Conservation (phyloP, 2,113 vertebrate genomes). For the Mormoops blainvillei region DNA sequence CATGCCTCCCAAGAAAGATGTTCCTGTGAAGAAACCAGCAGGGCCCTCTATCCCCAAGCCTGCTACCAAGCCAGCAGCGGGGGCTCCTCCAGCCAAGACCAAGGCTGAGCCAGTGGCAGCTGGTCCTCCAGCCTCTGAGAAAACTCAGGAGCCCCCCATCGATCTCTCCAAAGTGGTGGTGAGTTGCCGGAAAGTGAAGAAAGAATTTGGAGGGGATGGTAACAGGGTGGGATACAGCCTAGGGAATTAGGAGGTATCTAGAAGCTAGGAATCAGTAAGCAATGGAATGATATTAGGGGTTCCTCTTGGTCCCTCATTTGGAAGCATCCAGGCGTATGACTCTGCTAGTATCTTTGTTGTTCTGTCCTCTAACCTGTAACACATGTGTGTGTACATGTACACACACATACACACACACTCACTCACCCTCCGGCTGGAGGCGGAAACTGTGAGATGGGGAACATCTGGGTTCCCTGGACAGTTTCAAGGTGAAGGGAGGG, state of each 20-base stretch:
- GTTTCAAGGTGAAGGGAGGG: conserved; percentile 32
- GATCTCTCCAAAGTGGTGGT: conserved; percentile 80
- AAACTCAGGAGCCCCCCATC: conserved; percentile 68
- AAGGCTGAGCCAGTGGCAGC: conserved; percentile 45
- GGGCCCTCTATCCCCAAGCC: conserved; percentile 66
- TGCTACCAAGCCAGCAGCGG: conserved; percentile 63
- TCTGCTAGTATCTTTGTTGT: conserved; percentile 7
- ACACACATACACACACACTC: neutral
- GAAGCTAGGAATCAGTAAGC: neutral
- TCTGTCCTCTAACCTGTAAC: neutral
- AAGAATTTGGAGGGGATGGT: neutral
- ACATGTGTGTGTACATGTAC: neutral
- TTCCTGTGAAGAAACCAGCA: conserved; percentile 75
- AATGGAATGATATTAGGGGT: neutral
- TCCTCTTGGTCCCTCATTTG: neutral
- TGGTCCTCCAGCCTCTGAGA: neutral
- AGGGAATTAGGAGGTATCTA: neutral
- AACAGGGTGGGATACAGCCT: neutral
- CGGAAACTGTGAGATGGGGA: neutral
- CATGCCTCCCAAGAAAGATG: conserved; percentile 80
- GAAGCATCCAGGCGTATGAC: neutral
- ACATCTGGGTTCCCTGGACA: conserved; percentile 45
- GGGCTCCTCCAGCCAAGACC: conserved; percentile 49
- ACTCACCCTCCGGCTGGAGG: neutral
- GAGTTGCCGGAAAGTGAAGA: conserved; percentile 38